phyloP scores from a whole-genome alignment of 2,113 vertebrate species.

The Mastomys coucha region DNA sequence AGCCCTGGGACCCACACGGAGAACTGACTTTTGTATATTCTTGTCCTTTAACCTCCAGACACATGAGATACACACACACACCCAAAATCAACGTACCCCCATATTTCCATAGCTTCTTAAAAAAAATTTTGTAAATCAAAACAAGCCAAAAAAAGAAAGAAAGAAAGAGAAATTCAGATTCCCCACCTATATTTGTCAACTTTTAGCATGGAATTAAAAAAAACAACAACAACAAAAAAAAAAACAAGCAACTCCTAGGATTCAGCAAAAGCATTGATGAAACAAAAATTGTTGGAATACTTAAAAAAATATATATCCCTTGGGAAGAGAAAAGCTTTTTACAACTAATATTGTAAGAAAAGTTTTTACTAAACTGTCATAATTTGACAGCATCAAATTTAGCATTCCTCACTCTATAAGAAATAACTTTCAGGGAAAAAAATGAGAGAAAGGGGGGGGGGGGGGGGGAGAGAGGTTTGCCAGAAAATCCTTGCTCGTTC shows the following conservation, averaged over 20 bases:
- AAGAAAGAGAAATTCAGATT: background rate
- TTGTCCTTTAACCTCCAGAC: background rate
- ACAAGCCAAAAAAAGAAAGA: too few species aligned
- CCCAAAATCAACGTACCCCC: background rate
- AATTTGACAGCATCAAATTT: constrained; percentile 85
- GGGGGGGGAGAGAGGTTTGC: background rate
- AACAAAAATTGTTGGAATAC: constrained; percentile 67
- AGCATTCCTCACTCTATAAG: constrained; percentile 78
- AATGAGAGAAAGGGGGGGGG: background rate
- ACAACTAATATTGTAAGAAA: constrained; percentile 75
- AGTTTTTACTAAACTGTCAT: constrained; percentile 84
- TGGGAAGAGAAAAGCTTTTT: constrained; percentile 84
- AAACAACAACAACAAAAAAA: constrained; percentile 55
- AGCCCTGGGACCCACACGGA: background rate
- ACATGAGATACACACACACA: background rate
- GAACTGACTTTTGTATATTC: background rate
- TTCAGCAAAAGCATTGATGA: constrained; percentile 76
- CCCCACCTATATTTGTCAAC: constrained; percentile 28
- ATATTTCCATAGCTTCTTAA: background rate
- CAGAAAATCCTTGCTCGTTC: background rate
- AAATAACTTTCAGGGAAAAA: constrained; percentile 80
- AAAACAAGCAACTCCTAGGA: background rate
- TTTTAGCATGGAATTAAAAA: constrained; percentile 68
- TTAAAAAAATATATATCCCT: constrained; percentile 79
- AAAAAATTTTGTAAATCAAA: background rate